Base-by-base conservation (phyloP, 2,888 invertebrate species). In the Chrysina gloriosa region DNA sequence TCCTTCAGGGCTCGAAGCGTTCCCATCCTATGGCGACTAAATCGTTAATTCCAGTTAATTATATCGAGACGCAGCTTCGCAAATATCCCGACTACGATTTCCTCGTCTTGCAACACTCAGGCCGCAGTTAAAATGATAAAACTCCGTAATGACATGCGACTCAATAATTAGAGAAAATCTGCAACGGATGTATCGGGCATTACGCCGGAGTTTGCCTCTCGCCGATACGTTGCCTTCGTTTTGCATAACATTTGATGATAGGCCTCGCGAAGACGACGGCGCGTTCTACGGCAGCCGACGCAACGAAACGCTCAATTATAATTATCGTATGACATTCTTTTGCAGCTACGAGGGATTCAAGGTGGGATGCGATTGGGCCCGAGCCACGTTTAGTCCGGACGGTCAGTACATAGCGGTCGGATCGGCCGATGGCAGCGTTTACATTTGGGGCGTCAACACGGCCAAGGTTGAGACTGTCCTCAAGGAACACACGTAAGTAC, bases 311-410 rank as follows among this genome's bases (percentile, higher is more conserved):
- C 63, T 66, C 16, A n/a, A 70, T 39, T 58, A 61, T n/a, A n/a
- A n/a, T 61, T 31, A 61, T 42, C 27, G 27, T 52, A 31, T 31
- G 52, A 52, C 52, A 52, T 52, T 74, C 69, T 58, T 72, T 86
- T 85, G 45, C 86, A 97, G 97, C 83, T 93, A 94, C 81, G 98
- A 98, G 77, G 92, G 93, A 68, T 98, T 98, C 85, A 96, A 96
- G 86, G 93, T 97, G 70, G 94, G 95, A 70, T 95, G 94, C 85
- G 98, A 98, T 86, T 97, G 94, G 92, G 89, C 95, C 27, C 87
- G 97, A 76, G 96, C 96, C 9, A 90, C 92, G 56, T 97, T 97
- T 83, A 97, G 97, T 77, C 95, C 96, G 31, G 94, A 94, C 81
- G 95, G 92, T 4, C 90, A 92, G 73, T 92, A 95, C 82, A 90